These are phyloP conservation scores for Cercopithecus mona DNA, from an alignment of 2,113 vertebrate species.

Conservation along the genomic window DNA sequence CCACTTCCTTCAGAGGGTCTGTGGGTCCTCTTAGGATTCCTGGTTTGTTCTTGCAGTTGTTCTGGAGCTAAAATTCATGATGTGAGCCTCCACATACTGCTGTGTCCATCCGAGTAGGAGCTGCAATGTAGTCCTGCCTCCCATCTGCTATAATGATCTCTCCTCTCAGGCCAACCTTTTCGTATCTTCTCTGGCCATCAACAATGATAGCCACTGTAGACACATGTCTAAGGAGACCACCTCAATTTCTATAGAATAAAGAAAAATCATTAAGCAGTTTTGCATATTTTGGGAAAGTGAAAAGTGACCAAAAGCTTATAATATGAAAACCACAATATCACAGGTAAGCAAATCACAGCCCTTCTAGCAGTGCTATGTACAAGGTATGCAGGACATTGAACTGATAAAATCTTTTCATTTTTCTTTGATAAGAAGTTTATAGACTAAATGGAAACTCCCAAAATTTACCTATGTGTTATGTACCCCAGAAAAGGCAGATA, in stretches of 20 bases:
- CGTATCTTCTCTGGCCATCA: not conserved
- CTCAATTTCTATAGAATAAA: not conserved
- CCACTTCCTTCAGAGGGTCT: no score
- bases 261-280: not conserved
- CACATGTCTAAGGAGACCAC: not conserved
- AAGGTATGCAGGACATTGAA: not conserved
- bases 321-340: slow-evolving; percentile 28
- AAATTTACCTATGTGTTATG: not conserved
- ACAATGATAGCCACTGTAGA: not conserved
- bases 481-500: not conserved
- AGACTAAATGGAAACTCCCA: not conserved
- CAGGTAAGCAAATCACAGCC: not conserved
- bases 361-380: not conserved
- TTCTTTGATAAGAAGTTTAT: not conserved
- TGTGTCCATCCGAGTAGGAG: no score
- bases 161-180: not conserved
- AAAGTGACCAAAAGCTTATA: not conserved
- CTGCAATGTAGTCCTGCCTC: no score
- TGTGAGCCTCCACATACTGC: no score
- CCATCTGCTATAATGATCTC: no score
- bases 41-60: no score
- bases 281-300: not conserved
- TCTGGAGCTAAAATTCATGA: no score
- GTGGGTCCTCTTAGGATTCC: no score
- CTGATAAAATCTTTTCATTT: not conserved